A percentile compares a stretch with the other conserved stretches of the same genome.
Evolutionary conservation across 2,888 invertebrate species (phyloP).

Genomic region (Rapana venosa): DNA sequence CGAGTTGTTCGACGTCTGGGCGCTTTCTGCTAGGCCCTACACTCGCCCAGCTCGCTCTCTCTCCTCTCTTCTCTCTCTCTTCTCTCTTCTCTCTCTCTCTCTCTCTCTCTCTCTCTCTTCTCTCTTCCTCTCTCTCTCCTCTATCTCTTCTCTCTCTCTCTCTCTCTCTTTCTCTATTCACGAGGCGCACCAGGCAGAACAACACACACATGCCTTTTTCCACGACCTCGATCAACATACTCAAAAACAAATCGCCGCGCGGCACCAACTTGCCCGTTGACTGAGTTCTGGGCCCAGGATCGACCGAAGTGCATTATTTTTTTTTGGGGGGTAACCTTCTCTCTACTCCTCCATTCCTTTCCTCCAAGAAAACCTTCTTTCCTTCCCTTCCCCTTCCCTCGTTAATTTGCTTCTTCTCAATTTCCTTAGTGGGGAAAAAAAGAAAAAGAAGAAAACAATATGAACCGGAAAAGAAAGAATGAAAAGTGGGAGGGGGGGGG

Average conservation of each 20-base stretch:
- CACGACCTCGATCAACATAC: conserved; percentile 22
- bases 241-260: conserved; percentile 3
- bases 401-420: background rate
- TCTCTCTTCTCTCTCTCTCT: background rate
- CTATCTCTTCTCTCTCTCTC: background rate
- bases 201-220: conserved; percentile 30
- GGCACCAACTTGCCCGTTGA: background rate
- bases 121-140: background rate
- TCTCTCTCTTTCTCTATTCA: too few species aligned
- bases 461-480: too few species aligned
- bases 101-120: background rate
- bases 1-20: too few species aligned
- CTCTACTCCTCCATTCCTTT: background rate
- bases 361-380: background rate
- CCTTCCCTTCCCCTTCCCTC: background rate
- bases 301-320: background rate
- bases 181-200: conserved; percentile 32
- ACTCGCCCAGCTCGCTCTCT: too few species aligned
- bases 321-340: background rate
- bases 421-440: background rate
- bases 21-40: too few species aligned
- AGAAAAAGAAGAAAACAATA: conserved; percentile 1
- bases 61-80: background rate
- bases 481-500: background rate
- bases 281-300: conserved; percentile 8